These are phyloP conservation scores for Silvanus unidentatus DNA, from an alignment of 2,888 invertebrate species.

Conservation along the genomic window DNA sequence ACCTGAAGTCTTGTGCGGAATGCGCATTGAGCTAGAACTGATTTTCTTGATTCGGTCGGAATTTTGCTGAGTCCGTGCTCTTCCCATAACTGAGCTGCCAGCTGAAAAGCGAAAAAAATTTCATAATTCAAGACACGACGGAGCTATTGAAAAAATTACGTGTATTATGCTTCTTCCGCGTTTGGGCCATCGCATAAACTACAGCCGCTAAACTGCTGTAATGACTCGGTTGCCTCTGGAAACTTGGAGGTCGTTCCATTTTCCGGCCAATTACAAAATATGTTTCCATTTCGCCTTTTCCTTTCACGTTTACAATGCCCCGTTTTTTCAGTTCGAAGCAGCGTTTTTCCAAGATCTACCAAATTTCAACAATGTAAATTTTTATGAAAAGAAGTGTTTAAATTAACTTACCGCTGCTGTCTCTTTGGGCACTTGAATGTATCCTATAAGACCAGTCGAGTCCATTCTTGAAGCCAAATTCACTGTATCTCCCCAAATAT, in stretches of 20 bases:
- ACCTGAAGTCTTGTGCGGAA: constrained; percentile 49
- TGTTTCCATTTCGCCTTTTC: constrained; percentile 95
- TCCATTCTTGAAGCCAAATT: constrained; percentile 98
- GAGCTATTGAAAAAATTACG: constrained; percentile 27
- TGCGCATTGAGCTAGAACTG: constrained; percentile 54
- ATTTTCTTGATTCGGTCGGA: constrained; percentile 38
- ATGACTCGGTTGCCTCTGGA: constrained; percentile 63
- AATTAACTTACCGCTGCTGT: constrained; percentile 61
- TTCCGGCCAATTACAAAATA: constrained; percentile 75
- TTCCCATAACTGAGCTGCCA: constrained; percentile 38
- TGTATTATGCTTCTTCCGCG: constrained; percentile 61
- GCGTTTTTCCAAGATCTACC: constrained; percentile 66
- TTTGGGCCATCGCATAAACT: constrained; percentile 84
- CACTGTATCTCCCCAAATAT: constrained; percentile 96
- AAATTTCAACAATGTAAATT: constrained; percentile 11
- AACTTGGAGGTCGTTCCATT: constrained; percentile 52
- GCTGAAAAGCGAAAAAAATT: constrained; percentile 24
- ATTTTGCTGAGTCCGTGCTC: constrained; percentile 41
- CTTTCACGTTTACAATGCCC: constrained; percentile 87
- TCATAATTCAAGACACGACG: neutral
- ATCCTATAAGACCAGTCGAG: constrained; percentile 80
- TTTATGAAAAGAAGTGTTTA: too few species aligned
- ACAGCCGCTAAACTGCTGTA: constrained; percentile 78
- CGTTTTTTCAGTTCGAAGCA: constrained; percentile 71
- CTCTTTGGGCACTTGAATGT: constrained; percentile 83